Base-by-base conservation (phyloP, 2,888 invertebrate genomes). In the Noctua fimbriata region DNA sequence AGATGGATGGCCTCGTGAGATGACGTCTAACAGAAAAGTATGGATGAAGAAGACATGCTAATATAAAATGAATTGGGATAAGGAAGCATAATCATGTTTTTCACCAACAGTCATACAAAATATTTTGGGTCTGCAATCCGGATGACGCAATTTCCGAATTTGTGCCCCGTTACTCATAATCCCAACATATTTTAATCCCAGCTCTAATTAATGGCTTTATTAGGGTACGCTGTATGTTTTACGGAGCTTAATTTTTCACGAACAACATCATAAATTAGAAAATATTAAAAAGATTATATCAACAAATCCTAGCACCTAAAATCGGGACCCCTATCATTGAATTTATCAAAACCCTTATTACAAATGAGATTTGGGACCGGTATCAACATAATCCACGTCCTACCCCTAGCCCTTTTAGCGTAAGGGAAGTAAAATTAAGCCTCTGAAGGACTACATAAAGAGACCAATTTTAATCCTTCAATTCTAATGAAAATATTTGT, bases 311-410 rank as follows among this genome's bases (percentile, higher is more conserved):
- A 78, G 73, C 76, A 73, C 73, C 78, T 74, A 82, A 71, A 89
- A 83, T 85, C 81, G 69, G 79, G 83, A 63, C 76, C 89, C 83
- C 82, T 89, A 89, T 89, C 86, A 87, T 86, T 87, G 86, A 87
- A 89, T 87, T 86, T 85, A 89, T 89, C 86, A 85, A 89, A 89
- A 84, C 78, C 90, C 84, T 90, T 86, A 86, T 89, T 89, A 89
- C 87, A 85, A 90, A 90, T 85, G 89, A 87, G 86, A 85, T 90
- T 89, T 79, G 78, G 85, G 89, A 73, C 85, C 84, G 85, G 87
- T 81, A 81, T 74, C 69, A 44, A 86, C 81, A 47, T 90, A 89
- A 89, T 89, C 89, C 90, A 44, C 69, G 82, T 83, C 60, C 76
- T 79, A 78, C 58, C 80, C 84, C 78, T 65, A 83, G 81, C 83